phyloP scores from a whole-genome alignment of 2,113 vertebrate species.

The Canis aureus region DNA sequence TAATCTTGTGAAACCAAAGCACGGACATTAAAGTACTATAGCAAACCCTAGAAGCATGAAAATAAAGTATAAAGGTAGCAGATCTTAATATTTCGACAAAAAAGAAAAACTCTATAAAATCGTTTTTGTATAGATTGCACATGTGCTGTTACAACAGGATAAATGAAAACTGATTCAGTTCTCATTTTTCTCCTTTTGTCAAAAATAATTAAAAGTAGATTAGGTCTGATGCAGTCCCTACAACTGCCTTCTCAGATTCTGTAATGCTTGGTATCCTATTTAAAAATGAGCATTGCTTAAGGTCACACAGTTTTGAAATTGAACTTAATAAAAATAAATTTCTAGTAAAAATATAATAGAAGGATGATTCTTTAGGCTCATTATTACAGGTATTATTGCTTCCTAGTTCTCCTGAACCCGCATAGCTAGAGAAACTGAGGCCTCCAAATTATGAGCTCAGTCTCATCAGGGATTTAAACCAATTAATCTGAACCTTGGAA shows the following conservation, averaged over 20 bases:
- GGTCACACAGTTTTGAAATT: conserved; percentile 57
- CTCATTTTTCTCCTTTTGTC: conserved; percentile 38
- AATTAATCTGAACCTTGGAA: neutral
- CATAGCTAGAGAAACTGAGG: neutral
- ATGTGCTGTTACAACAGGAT: neutral
- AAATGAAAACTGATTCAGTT: conserved; percentile 23
- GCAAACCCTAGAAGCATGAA: conserved; percentile 75
- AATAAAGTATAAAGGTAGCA: conserved; percentile 69
- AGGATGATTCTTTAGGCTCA: neutral
- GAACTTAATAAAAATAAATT: conserved; percentile 39
- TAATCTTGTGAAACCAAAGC: conserved; percentile 78
- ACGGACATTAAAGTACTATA: conserved; percentile 67
- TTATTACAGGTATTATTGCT: neutral
- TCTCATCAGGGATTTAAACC: neutral
- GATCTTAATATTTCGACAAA: conserved; percentile 66
- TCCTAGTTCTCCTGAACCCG: neutral
- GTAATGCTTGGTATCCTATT: neutral
- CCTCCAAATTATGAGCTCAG: neutral
- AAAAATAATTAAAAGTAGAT: conserved; percentile 77
- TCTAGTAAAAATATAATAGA: conserved; percentile 44
- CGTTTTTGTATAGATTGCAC: neutral
- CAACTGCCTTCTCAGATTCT: conserved; percentile 33
- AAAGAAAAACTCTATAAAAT: conserved; percentile 59
- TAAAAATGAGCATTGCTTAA: conserved; percentile 65
- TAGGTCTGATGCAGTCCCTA: neutral